Conservation (phyloP, 1,140 invertebrate species). For the Euschistus heros region DNA sequence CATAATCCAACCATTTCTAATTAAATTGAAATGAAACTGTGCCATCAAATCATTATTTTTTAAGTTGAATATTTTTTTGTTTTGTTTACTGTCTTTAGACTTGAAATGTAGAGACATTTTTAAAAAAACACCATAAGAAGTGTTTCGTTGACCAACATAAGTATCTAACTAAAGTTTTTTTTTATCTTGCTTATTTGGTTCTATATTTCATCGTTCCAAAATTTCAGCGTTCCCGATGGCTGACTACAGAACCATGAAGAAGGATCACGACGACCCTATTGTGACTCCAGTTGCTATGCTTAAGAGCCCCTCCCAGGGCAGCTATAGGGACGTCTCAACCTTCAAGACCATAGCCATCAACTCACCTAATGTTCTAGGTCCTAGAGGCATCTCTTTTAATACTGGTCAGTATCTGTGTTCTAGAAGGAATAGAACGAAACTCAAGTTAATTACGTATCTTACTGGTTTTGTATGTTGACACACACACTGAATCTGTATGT, state of each 20-base stretch:
- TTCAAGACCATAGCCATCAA: conserved; percentile 21
- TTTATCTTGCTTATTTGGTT: background rate
- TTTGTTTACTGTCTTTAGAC: too few relatives aligned
- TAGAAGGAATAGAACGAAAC: too few relatives aligned
- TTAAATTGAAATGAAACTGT: too few relatives aligned
- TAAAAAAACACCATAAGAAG: too few relatives aligned
- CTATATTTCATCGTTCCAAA: background rate
- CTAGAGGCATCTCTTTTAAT: conserved; percentile 4
- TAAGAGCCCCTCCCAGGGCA: conserved; percentile 9
- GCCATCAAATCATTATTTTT: too few relatives aligned
- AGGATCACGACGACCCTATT: conserved; percentile 23
- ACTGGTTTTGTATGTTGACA: too few relatives aligned
- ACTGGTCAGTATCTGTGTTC: background rate
- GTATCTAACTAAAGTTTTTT: background rate
- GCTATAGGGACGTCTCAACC: conserved; percentile 18
- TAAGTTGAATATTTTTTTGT: too few relatives aligned
- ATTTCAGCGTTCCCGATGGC: conserved; percentile 22
- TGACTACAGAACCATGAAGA: conserved; percentile 23
- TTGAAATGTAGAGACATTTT: too few relatives aligned
- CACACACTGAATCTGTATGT: too few relatives aligned
- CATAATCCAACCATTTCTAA: too few relatives aligned
- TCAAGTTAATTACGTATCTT: too few relatives aligned
- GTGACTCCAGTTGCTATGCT: conserved; percentile 24
- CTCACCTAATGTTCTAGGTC: background rate
- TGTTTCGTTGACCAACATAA: too few relatives aligned